A percentile compares a stretch with the other conserved stretches of the same genome.
Evolutionary conservation across 2,113 vertebrate species (phyloP).

Genomic region (Neofelis nebulosa): DNA sequence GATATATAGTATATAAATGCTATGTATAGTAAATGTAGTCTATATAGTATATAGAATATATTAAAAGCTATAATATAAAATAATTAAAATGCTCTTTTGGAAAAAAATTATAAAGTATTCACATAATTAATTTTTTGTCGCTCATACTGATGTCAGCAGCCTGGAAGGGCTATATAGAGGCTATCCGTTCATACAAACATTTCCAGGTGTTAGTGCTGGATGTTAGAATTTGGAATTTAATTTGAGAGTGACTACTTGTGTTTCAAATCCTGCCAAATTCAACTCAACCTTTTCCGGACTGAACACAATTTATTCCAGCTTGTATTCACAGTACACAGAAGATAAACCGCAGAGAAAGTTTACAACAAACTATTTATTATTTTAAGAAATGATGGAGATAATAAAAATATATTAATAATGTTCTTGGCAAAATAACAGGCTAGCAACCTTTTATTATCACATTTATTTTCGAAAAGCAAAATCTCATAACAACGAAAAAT

Average conservation of each 20-base stretch:
- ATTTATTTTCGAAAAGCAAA: neutral
- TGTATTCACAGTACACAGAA: neutral
- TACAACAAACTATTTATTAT: neutral
- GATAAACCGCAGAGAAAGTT: neutral
- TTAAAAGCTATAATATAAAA: neutral
- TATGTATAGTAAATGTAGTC: no score
- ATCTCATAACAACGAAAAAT: neutral
- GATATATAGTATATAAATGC: no score
- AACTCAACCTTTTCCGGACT: neutral
- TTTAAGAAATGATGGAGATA: neutral
- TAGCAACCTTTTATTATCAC: neutral
- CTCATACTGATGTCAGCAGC: neutral
- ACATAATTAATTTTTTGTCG: neutral
- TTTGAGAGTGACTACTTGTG: neutral
- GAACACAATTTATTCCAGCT: neutral
- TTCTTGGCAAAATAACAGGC: neutral
- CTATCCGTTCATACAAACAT: neutral
- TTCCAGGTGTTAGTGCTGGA: neutral
- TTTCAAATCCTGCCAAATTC: conserved; percentile 11
- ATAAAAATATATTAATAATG: neutral
- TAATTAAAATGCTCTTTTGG: neutral
- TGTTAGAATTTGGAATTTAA: neutral
- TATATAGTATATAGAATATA: no score
- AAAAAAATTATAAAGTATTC: neutral
- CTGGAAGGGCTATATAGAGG: no score